Base-by-base conservation (phyloP, 1,140 invertebrate species). In the Drosophila truncata region DNA sequence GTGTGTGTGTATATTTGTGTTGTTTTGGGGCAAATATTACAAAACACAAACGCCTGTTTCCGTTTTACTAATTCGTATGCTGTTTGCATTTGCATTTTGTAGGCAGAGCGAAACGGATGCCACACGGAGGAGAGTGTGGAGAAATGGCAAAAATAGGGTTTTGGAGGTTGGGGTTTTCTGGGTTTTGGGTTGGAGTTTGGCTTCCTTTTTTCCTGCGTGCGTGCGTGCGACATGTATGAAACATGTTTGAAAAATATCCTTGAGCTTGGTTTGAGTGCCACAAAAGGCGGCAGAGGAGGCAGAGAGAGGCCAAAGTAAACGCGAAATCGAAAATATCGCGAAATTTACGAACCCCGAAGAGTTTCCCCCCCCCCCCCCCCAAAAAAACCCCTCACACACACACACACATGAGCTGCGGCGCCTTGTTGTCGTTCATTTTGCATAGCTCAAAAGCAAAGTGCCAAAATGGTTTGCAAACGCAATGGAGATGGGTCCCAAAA, bases 21-120 rank as follows among this genome's bases (percentile, higher is more conserved):
- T 86, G 78, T 82, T 87, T 86, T 87, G 79, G 66, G 77, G 73
- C 80, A 88, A 88, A 88, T 88, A 88, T 88, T 88, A 87, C 84
- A 90, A 88, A 88, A 88, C 84, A 88, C 84, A 88, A 88, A 88
- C 80, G 81, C 85, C 85, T 90, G 84, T 88, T 88, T 88, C 84
- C 85, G 84, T 90, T 88, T 90, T 90, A 84, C 84, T 88, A 88
- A 90, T 88, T 88, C 80, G 84, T 88, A 90, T 88, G 84, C 84
- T 90, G 84, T 88, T 90, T 88, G 85, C 84, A 88, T 88, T 88
- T 87, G 80, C 84, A 88, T 87, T 87, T 88, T 83, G 80, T 80
- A 79, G 79, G 83, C 82, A 82, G 83, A 70, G 72, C 41, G 44
- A 76, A 58, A 52, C 47, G 58, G 55, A 70, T 60, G 64, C 64